Percentiles rank a stretch among this genome's conserved stretches.
phyloP scores from a whole-genome alignment of 2,113 vertebrate species.

The Nycticorax nycticorax region DNA sequence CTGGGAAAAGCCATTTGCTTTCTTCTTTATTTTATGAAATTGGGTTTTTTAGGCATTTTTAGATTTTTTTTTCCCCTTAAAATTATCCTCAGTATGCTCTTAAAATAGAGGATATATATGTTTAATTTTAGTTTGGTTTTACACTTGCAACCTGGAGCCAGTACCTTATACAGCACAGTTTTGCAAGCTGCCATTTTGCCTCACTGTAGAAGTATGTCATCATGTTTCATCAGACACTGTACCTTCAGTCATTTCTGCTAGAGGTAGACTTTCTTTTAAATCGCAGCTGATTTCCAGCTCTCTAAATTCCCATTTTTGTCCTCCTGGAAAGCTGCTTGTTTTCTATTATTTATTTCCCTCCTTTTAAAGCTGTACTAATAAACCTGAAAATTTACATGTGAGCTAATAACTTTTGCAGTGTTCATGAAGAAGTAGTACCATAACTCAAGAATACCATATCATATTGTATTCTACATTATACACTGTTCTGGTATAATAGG shows the following conservation, averaged over 20 bases:
- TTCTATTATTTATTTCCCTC: slow-evolving; percentile 14
- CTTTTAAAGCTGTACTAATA: background rate
- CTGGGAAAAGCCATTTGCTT: background rate
- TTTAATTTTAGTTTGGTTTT: slow-evolving; percentile 30
- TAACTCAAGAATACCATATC: background rate
- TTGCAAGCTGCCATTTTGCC: background rate
- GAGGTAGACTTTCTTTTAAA: background rate
- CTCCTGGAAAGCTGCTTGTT: background rate
- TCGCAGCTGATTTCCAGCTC: slow-evolving; percentile 16
- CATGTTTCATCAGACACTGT: background rate
- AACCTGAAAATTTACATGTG: background rate
- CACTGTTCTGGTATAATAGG: background rate
- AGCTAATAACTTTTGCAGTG: background rate
- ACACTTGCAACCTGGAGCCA: background rate
- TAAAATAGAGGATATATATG: background rate
- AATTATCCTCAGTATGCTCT: background rate
- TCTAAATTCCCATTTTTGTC: background rate
- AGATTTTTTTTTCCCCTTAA: background rate
- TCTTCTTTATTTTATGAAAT: background rate
- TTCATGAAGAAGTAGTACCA: background rate
- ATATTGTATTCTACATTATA: background rate
- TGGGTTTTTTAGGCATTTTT: background rate
- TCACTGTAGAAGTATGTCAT: background rate
- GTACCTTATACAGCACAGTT: background rate
- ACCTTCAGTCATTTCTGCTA: background rate